These are phyloP conservation scores for Archaeoteleia sp. DNA, from an alignment of 2,888 invertebrate species.

Conservation along the genomic window DNA sequence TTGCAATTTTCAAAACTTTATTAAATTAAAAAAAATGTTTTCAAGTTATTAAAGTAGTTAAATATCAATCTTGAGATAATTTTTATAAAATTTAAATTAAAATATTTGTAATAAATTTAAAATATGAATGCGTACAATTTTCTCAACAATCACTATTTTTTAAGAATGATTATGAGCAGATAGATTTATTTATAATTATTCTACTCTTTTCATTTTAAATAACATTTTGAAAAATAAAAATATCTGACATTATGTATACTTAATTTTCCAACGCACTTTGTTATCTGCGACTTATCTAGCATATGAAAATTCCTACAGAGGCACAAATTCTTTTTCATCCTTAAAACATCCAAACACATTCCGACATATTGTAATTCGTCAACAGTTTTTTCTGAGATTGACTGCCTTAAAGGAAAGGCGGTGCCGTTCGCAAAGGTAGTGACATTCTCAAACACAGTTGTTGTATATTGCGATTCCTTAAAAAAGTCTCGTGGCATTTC, in stretches of 20 bases:
- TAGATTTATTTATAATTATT: too few species aligned
- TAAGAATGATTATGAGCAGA: too few species aligned
- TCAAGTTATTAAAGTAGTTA: too few species aligned
- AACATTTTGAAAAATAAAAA: conserved; percentile 14
- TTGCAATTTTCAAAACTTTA: too few species aligned
- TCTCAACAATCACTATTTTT: too few species aligned
- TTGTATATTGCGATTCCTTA: conserved; percentile 74
- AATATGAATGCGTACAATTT: too few species aligned
- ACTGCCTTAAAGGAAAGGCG: conserved; percentile 78
- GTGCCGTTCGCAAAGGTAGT: conserved; percentile 70
- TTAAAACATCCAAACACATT: conserved; percentile 90
- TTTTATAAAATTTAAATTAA: too few species aligned
- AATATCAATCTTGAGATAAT: too few species aligned
- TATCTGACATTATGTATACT: too few species aligned
- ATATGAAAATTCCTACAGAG: conserved; percentile 93
- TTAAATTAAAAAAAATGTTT: too few species aligned
- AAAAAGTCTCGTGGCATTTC: conserved; percentile 87
- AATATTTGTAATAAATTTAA: too few species aligned
- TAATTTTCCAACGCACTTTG: conserved; percentile 82
- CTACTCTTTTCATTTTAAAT: too few species aligned
- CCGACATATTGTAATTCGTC: conserved; percentile 84
- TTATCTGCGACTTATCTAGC: conserved; percentile 86
- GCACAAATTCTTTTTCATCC: conserved; percentile 96
- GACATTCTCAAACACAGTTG: conserved; percentile 76
- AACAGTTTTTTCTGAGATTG: conserved; percentile 74